Conservation (phyloP, 1,140 invertebrate species). For the Orius laevigatus region DNA sequence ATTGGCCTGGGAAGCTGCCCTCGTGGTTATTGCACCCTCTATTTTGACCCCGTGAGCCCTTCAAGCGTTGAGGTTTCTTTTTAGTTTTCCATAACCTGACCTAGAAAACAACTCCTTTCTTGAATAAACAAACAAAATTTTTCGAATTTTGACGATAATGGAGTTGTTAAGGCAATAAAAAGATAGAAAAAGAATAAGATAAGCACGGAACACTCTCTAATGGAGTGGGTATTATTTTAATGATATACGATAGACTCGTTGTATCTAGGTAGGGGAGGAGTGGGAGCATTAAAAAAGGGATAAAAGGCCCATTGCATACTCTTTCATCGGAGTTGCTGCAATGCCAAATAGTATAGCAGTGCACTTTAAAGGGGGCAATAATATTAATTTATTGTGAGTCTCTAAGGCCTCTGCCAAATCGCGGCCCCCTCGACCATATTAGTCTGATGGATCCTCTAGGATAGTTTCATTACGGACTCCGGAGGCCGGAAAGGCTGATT, state of each 20-base stretch:
- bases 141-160: too few species aligned
- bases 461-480: slow-evolving; percentile 7
- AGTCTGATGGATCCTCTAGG: slow-evolving; percentile 7
- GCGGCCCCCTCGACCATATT: background rate
- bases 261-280: background rate
- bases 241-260: background rate
- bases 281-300: slow-evolving; percentile 6
- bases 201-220: background rate
- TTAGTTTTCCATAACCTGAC: too few species aligned
- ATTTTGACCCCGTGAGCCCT: too few species aligned
- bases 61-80: too few species aligned
- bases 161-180: too few species aligned
- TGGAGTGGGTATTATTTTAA: background rate
- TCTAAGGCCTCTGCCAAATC: slow-evolving; percentile 4
- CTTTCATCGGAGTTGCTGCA: slow-evolving; percentile 1
- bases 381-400: slow-evolving; percentile 5
- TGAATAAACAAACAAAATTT: too few species aligned
- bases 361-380: slow-evolving; percentile 9
- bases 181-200: too few species aligned
- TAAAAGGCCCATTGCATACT: slow-evolving; percentile 5
- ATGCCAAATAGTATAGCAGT: slow-evolving; percentile 6
- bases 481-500: background rate
- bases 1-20: too few species aligned
- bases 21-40: too few species aligned
- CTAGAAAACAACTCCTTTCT: too few species aligned